Evolutionary conservation across 2,113 vertebrate genomes (phyloP).

Genomic region (Aix galericulata): DNA sequence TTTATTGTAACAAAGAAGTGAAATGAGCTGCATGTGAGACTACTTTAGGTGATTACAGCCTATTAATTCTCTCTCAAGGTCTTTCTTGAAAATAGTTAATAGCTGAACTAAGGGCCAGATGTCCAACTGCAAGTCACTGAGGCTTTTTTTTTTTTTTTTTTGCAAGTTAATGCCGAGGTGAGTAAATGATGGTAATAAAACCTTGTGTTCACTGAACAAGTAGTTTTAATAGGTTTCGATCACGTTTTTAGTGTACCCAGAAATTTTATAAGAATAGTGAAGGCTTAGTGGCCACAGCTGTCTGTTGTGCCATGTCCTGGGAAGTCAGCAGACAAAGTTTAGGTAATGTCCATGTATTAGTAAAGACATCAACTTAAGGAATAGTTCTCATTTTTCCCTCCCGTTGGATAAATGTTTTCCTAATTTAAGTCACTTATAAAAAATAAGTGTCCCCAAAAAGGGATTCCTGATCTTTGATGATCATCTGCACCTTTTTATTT

Average conservation of each 20-base stretch:
- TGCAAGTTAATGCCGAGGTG: neutral
- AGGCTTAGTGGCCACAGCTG: neutral
- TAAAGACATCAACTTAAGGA: neutral
- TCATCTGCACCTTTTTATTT: neutral
- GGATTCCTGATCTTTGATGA: neutral
- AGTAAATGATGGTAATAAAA: neutral
- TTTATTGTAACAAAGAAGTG: neutral
- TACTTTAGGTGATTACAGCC: neutral
- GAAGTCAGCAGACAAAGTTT: neutral
- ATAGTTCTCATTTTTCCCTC: neutral
- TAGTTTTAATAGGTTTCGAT: neutral
- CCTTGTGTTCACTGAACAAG: neutral
- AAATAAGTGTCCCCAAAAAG: neutral
- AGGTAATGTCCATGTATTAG: neutral
- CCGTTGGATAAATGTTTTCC: neutral
- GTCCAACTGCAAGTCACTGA: neutral
- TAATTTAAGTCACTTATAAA: neutral
- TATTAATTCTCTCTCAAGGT: neutral
- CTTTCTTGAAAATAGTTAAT: neutral
- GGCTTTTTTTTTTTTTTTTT: neutral
- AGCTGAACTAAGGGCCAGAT: neutral
- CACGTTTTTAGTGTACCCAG: neutral
- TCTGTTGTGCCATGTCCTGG: neutral
- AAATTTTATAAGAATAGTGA: neutral
- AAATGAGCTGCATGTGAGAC: neutral